Conservation (phyloP, 2,797 vertebrate species). For the Craterocephalus amniculus region DNA sequence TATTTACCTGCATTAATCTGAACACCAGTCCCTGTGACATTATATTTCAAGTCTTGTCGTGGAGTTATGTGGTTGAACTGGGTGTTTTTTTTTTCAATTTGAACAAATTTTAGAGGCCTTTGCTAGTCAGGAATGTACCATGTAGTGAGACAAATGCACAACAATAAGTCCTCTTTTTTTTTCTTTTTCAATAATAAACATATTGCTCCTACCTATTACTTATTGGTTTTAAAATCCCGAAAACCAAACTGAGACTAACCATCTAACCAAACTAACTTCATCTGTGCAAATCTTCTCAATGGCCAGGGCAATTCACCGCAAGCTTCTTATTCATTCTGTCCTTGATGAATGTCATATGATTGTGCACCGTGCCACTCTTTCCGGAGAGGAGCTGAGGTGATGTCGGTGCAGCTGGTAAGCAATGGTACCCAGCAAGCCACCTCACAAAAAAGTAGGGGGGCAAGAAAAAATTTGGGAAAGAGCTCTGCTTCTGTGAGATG, state of each 20-base stretch:
- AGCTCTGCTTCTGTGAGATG: slow-evolving; percentile 31
- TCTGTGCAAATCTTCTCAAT: slow-evolving; percentile 32
- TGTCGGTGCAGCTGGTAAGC: slow-evolving; percentile 51
- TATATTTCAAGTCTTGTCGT: not conserved
- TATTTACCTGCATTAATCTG: slow-evolving; percentile 25
- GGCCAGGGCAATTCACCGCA: slow-evolving; percentile 15
- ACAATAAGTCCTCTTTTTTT: not conserved
- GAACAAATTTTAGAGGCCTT: not conserved
- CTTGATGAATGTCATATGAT: slow-evolving; percentile 58
- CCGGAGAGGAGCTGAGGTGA: slow-evolving; percentile 48
- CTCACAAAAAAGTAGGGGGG: slow-evolving; percentile 24
- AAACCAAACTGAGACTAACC: not conserved
- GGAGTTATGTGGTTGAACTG: slow-evolving; percentile 1
- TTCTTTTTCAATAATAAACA: slow-evolving; percentile 13
- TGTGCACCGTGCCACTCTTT: slow-evolving; percentile 52
- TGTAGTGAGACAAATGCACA: not conserved
- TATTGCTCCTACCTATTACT: too few relatives aligned
- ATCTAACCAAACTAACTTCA: not conserved
- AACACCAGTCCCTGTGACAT: not conserved
- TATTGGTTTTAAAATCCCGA: slow-evolving; percentile 10
- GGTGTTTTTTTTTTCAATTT: not conserved
- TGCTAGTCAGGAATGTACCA: not conserved
- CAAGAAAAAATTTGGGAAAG: slow-evolving; percentile 21
- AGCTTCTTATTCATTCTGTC: slow-evolving; percentile 47
- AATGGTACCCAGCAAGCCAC: slow-evolving; percentile 57